These are phyloP conservation scores for Limnothrissa miodon DNA, from an alignment of 2,113 vertebrate genomes.

Conservation along the genomic window DNA sequence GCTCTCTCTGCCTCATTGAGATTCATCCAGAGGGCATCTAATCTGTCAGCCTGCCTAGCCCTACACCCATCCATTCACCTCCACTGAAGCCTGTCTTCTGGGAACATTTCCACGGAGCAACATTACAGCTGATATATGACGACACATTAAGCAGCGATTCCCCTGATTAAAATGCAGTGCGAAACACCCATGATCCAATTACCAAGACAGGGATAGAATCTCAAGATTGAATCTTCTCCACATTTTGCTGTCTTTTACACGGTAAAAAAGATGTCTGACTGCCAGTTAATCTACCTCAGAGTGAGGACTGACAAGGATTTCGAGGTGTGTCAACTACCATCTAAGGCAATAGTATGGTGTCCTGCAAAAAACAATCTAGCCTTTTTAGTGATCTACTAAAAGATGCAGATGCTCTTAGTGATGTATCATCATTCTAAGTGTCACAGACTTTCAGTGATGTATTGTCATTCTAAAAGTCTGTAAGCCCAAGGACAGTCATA, in stretches of 20 bases:
- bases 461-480: background rate
- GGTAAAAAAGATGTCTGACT: slow-evolving; percentile 30
- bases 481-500: background rate
- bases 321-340: background rate
- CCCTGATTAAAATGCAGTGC: slow-evolving; percentile 16
- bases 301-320: background rate
- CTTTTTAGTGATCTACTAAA: background rate
- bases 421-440: background rate
- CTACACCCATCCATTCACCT: slow-evolving; percentile 9
- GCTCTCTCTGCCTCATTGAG: background rate
- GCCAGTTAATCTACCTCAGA: slow-evolving; percentile 9
- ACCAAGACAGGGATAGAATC: background rate
- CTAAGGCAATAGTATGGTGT: background rate
- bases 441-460: background rate
- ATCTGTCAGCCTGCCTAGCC: background rate
- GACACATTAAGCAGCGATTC: background rate
- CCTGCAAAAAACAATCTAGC: too few relatives aligned
- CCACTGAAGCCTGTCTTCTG: background rate
- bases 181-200: slow-evolving; percentile 2
- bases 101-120: slow-evolving; percentile 16
- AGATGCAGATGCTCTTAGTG: background rate
- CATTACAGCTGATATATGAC: slow-evolving; percentile 25
- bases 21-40: background rate
- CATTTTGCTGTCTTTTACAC: slow-evolving; percentile 33
- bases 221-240: slow-evolving; percentile 52